Evolutionary conservation across 2,888 invertebrate species (phyloP), one percentile per base, ranked within the genome.

Genomic region (Spisula subtruncata): DNA sequence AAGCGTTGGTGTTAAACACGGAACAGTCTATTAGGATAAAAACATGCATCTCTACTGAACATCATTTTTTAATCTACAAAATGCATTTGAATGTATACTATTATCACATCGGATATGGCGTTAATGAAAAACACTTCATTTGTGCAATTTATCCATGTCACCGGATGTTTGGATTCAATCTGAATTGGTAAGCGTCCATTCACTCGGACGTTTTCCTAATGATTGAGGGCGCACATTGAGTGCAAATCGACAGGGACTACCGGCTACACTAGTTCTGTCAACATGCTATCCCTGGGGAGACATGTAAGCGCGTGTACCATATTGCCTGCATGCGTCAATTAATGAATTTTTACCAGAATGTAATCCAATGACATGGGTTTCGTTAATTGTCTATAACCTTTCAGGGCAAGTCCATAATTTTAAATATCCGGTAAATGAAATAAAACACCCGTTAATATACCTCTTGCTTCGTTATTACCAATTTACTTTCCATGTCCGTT

Each of bases 371-470:
- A 85, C 85, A 85, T 80, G 85, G 85, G 54, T 32, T 20, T 85
- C n/a, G 80, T 79, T 85, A 85, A 86, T 86, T 86, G 86, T 81
- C 60, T 86, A 81, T 81, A 81, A 81, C 86, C 71, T 81, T 35
- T 66, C 41, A 16, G 86, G 81, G 86, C 86, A 81, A 81, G 81
- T 86, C 81, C 86, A 66, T 81, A 81, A 81, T 16, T 86, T 86
- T 86, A 86, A 81, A 86, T 86, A 86, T 86, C 86, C 86, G 86
- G 86, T 56, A 86, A 86, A 81, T 86, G 66, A 86, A 86, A 66
- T 48, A 51, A 81, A 86, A 81, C 81, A 86, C 86, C 86, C 86
- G 86, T 81, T 86, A 86, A 86, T 86, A 66, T 60, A 81, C 46
- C 81, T 66, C 51, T 29, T 66, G 66, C 66, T 60, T 86, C 48